Percentiles rank a stretch among this genome's conserved stretches.
Evolutionary conservation across 2,888 invertebrate species (phyloP).

Genomic region (Cynaeus angustus): DNA sequence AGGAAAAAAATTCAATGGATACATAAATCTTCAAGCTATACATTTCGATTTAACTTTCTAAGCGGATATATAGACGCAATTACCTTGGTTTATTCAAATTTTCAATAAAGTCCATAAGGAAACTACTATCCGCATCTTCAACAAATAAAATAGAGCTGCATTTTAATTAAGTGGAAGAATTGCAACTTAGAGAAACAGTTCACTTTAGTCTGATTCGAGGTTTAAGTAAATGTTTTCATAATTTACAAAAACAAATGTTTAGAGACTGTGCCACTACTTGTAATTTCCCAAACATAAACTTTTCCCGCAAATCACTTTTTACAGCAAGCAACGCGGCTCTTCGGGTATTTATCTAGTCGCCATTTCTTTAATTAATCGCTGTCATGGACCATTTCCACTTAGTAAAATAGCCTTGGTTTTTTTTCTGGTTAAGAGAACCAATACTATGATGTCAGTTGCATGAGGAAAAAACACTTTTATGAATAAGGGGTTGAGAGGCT

Average conservation of each 20-base stretch:
- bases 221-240: neutral
- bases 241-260: slow-evolving; percentile 6
- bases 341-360: slow-evolving; percentile 29
- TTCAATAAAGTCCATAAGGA: no score
- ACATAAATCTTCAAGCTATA: slow-evolving; percentile 12
- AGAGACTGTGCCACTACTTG: neutral
- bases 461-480: slow-evolving; percentile 3
- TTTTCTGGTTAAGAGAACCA: slow-evolving; percentile 7
- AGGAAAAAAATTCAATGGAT: neutral
- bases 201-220: no score
- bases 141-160: no score
- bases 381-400: slow-evolving; percentile 34
- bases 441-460: slow-evolving; percentile 1
- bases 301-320: slow-evolving; percentile 34
- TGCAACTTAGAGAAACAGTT: no score
- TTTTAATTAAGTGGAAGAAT: no score
- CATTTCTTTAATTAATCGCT: slow-evolving; percentile 37
- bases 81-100: neutral
- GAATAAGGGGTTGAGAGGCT: neutral
- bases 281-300: slow-evolving; percentile 20
- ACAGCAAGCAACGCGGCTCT: slow-evolving; percentile 5
- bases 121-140: no score
- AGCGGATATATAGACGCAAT: slow-evolving; percentile 14
- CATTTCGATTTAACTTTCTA: slow-evolving; percentile 16
- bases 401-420: slow-evolving; percentile 20